Conservation (phyloP, 2,888 invertebrate species). For the Anorthoa munda region DNA sequence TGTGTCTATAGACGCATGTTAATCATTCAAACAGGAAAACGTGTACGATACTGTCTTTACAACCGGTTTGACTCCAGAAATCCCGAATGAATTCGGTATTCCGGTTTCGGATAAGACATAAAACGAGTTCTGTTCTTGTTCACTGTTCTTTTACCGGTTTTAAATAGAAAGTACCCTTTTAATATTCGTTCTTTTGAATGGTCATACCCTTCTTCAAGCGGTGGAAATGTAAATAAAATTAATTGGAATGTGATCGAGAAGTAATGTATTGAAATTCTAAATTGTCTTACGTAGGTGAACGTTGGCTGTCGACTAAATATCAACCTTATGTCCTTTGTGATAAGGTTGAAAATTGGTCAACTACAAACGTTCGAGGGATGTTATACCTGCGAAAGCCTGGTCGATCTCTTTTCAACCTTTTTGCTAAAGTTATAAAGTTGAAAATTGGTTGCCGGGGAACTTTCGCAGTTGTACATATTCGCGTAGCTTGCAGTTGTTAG, state of each 20-base stretch:
- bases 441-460: neutral
- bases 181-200: constrained; percentile 2
- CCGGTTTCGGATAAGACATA: constrained; percentile 24
- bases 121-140: constrained; percentile 19
- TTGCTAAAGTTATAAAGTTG: neutral
- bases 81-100: constrained; percentile 7
- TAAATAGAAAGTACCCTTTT: constrained; percentile 13
- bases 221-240: constrained; percentile 48
- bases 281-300: constrained; percentile 43
- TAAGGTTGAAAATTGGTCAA: constrained; percentile 17
- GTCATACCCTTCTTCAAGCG: constrained; percentile 33
- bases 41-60: constrained; percentile 19
- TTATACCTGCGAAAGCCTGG: neutral
- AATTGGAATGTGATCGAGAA: constrained; percentile 61
- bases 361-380: neutral
- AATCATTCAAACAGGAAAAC: neutral
- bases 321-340: rapidly evolving
- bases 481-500: constrained; percentile 54
- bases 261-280: constrained; percentile 65
- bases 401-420: neutral
- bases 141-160: constrained; percentile 2
- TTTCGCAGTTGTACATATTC: constrained; percentile 61
- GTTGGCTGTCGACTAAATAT: constrained; percentile 3
- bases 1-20: neutral
- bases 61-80: constrained; percentile 34